Evolutionary conservation across 2,797 vertebrate genomes (phyloP), one percentile per base, ranked within the genome.

Genomic region (Lateolabrax maculatus): DNA sequence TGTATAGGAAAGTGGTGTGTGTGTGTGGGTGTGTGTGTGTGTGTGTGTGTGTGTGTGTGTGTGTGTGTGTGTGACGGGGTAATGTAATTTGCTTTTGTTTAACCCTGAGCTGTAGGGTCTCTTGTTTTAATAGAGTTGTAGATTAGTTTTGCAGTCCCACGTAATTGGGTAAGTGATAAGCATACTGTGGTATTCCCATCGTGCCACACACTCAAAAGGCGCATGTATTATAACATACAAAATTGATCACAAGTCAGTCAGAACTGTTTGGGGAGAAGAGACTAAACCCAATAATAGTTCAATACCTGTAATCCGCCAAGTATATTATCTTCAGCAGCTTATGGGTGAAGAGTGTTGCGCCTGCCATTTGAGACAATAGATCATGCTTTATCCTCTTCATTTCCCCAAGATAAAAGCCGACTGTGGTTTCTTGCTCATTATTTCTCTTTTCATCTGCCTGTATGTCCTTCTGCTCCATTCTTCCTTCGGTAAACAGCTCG

Each of bases 21-120:
- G 31, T n/a, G n/a, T n/a, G n/a, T n/a, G n/a, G n/a, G 83, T 60
- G 57, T 65, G 71, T 60, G 58, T 51, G 77, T 49, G 60, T 64
- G 62, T 68, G 66, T 62, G 61, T 39, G 62, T 62, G 41, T 58
- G 39, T 10, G 48, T 52, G 75, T 66, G 69, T 72, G 37, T 71
- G 60, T 55, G 68, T 46, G 60, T 43, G 58, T 53, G 37, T 62
- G 49, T 57, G 84, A 74, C 81, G 62, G 84, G 65, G 80, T 94
- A 93, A 94, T 94, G 93, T 87, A 93, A 94, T 94, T 95, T 95
- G 91, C 93, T 93, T 93, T 94, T 93, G 91, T 95, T 95, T 94
- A 93, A 95, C 94, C 94, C 90, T 76, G 81, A 90, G 81, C 92
- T 90, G 90, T 86, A 87, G 91, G 94, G 92, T 94, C 93, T 92